Percentiles rank a stretch among this genome's conserved stretches.
These are phyloP conservation scores for Melanerpes aurifrons DNA, from an alignment of 2,113 vertebrate species.

Conservation along the genomic window DNA sequence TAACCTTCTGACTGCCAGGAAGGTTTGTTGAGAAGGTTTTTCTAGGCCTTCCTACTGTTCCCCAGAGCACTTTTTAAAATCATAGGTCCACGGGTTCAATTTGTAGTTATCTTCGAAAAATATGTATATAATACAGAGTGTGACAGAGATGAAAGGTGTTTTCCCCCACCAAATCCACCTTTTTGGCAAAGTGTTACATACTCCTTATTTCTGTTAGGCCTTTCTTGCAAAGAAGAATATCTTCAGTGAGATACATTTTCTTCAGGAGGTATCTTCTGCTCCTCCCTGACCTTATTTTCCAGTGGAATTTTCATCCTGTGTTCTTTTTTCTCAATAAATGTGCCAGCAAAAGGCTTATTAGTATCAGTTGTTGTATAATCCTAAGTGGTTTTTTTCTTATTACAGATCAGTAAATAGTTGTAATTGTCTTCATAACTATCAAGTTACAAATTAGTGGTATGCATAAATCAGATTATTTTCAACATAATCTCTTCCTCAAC, in stretches of 20 bases:
- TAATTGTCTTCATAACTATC: slow-evolving; percentile 1
- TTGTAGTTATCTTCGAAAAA: slow-evolving; percentile 58
- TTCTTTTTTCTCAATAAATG: slow-evolving; percentile 49
- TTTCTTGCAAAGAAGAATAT: slow-evolving; percentile 51
- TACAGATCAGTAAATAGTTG: neutral
- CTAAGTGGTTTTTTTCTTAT: slow-evolving; percentile 2
- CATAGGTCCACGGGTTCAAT: slow-evolving; percentile 38
- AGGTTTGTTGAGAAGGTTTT: slow-evolving; percentile 59
- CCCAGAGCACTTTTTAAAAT: slow-evolving; percentile 16
- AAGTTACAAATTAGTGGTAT: neutral
- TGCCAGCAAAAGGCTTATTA: slow-evolving; percentile 32
- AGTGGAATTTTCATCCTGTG: slow-evolving; percentile 40
- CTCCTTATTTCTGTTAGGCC: slow-evolving; percentile 47
- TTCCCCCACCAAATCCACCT: slow-evolving; percentile 58
- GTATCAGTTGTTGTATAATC: neutral
- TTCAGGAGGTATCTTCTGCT: slow-evolving; percentile 68
- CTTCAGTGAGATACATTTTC: slow-evolving; percentile 59
- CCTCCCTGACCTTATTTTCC: slow-evolving; percentile 65
- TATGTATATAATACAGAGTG: slow-evolving; percentile 1
- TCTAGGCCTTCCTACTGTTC: slow-evolving; percentile 59
- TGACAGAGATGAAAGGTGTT: slow-evolving; percentile 22
- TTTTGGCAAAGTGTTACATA: slow-evolving; percentile 33
- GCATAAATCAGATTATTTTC: neutral
- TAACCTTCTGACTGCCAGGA: slow-evolving; percentile 62
- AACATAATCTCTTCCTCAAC: neutral